A percentile compares a stretch with the other conserved stretches of the same genome.
Conservation (phyloP, 2,797 vertebrate species). For the Falco novaeseelandiae region DNA sequence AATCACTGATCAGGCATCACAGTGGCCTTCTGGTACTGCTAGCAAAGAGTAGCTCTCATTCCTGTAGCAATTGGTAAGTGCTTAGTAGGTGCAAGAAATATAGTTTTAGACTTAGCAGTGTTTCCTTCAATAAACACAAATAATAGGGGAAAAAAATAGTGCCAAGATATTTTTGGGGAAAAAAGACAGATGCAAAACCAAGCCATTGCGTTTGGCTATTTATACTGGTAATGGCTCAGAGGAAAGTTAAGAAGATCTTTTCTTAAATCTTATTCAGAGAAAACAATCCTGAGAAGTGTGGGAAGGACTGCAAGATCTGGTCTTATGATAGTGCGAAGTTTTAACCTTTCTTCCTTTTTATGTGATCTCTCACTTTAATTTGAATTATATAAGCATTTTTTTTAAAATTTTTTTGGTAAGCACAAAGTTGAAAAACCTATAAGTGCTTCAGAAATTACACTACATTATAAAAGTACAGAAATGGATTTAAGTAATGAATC, state of each 20-base stretch:
- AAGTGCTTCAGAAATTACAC: slow-evolving; percentile 4
- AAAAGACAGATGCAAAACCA: not conserved
- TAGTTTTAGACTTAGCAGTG: not conserved
- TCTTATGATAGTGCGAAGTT: not conserved
- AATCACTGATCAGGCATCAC: not conserved
- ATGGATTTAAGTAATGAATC: slow-evolving; percentile 13
- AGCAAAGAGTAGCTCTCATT: not conserved
- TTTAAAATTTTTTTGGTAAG: not conserved
- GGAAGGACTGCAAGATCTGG: not conserved
- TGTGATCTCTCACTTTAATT: not conserved
- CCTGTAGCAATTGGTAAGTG: not conserved
- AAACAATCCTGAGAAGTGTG: not conserved
- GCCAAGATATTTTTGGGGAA: not conserved
- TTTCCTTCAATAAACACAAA: not conserved
- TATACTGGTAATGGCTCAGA: not conserved
- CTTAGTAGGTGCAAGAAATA: not conserved
- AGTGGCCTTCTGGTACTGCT: not conserved
- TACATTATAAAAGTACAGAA: not conserved
- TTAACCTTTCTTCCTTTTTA: not conserved
- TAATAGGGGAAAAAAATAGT: not conserved
- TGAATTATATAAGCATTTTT: not conserved
- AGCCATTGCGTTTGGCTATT: not conserved
- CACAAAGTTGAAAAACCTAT: not conserved
- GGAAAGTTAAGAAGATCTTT: not conserved
- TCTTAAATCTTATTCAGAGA: not conserved